Evolutionary conservation across 2,888 invertebrate genomes (phyloP).

Genomic region (Platypus cylindrus): DNA sequence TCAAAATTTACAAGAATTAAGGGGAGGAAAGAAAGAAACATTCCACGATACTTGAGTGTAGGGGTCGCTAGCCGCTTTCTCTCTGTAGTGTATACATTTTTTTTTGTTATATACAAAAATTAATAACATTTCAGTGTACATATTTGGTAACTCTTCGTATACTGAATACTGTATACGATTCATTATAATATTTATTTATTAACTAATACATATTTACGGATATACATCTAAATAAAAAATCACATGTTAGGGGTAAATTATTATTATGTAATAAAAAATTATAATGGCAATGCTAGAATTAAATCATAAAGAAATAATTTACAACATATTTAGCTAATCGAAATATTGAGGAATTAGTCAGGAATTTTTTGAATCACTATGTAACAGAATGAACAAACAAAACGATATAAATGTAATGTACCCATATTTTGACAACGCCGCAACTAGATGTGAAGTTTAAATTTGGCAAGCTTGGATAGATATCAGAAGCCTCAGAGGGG

Average conservation of each 20-base stretch:
- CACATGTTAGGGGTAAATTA: constrained; percentile 33
- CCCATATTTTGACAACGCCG: too few species aligned
- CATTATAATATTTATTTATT: constrained; percentile 1
- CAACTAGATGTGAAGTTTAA: too few species aligned
- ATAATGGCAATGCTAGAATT: constrained; percentile 28
- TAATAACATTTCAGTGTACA: constrained; percentile 31
- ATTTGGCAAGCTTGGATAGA: too few species aligned
- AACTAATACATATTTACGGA: too few species aligned
- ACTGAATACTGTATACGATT: constrained; percentile 16
- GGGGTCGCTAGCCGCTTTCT: constrained; percentile 34
- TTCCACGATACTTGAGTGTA: constrained; percentile 22
- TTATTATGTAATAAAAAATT: constrained; percentile 17
- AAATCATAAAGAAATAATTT: constrained; percentile 19
- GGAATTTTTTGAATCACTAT: too few species aligned
- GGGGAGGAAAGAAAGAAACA: constrained; percentile 18
- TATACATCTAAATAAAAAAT: constrained; percentile 23
- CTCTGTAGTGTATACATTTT: constrained; percentile 6
- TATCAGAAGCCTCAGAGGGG: too few species aligned
- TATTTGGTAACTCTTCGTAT: constrained; percentile 37
- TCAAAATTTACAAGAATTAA: constrained; percentile 12
- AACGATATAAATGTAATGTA: too few species aligned
- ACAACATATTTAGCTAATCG: constrained; percentile 10
- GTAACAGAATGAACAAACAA: too few species aligned
- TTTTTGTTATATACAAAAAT: constrained; percentile 30
- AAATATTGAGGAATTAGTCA: too few species aligned